phyloP scores from a whole-genome alignment of 2,113 vertebrate species.

The Uropsilus gracilis region DNA sequence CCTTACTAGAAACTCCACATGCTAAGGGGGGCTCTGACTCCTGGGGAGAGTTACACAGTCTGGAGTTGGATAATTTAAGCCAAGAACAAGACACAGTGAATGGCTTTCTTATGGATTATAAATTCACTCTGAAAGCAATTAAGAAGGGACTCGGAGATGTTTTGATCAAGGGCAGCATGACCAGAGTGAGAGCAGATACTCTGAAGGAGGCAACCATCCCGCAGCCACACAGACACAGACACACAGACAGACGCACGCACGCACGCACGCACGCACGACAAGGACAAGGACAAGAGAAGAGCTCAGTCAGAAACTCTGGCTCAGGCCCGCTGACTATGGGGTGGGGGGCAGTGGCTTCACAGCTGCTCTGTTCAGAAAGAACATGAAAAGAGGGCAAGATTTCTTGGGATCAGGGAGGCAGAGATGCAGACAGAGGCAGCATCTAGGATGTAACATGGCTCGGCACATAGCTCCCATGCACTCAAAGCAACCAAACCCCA shows the following conservation, averaged over 20 bases:
- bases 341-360: no score
- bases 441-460: neutral
- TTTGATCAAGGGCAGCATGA: neutral
- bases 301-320: no score
- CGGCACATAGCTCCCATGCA: no score
- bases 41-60: neutral
- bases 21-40: neutral
- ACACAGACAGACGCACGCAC: no score
- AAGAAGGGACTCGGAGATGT: neutral
- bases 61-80: neutral
- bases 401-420: neutral
- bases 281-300: no score
- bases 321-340: no score
- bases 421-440: neutral
- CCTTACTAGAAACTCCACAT: no score
- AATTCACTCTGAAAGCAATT: neutral
- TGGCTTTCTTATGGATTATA: neutral
- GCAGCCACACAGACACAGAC: no score
- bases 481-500: no score
- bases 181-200: neutral
- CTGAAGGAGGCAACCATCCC: rapidly evolving
- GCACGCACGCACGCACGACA: no score
- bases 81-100: no score
- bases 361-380: neutral
- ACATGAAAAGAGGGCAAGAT: neutral